Conservation (phyloP, 2,888 invertebrate genomes). For the Pterostichus niger region DNA sequence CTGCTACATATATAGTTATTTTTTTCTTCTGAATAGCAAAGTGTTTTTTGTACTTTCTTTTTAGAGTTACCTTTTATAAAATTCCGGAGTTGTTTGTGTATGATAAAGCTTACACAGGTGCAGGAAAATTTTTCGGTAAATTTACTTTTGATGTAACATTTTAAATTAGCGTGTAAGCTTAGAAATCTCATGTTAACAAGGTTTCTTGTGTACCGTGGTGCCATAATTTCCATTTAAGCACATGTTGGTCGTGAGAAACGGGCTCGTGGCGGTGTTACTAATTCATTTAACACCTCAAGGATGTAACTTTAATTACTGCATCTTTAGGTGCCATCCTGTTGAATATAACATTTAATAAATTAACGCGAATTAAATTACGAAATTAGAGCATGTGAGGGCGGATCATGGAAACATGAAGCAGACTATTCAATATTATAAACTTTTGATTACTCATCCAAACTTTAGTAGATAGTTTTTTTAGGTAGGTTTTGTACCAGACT, state of each 20-base stretch:
- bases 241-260: slow-evolving; percentile 26
- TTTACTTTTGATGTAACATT: slow-evolving; percentile 44
- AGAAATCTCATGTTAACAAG: slow-evolving; percentile 45
- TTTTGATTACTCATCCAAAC: slow-evolving; percentile 5
- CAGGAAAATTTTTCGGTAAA: slow-evolving; percentile 14
- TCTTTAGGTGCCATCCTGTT: slow-evolving; percentile 36
- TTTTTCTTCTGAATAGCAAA: too few relatives aligned
- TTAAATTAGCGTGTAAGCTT: slow-evolving; percentile 40
- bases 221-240: slow-evolving; percentile 44
- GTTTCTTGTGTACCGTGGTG: slow-evolving; percentile 32
- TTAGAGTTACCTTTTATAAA: background rate
- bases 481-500: too few relatives aligned
- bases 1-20: too few relatives aligned
- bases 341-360: slow-evolving; percentile 43
- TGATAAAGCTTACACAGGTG: background rate
- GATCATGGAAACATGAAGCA: slow-evolving; percentile 14
- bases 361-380: slow-evolving; percentile 28
- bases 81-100: background rate
- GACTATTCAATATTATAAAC: background rate
- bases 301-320: slow-evolving; percentile 43
- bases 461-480: background rate
- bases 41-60: background rate
- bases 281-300: slow-evolving; percentile 45
- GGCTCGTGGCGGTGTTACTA: slow-evolving; percentile 34
- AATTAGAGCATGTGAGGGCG: background rate